A percentile compares a stretch with the other conserved stretches of the same genome.
These are phyloP conservation scores for Phymatocera aterrima DNA, from an alignment of 2,888 invertebrate species.

Conservation along the genomic window DNA sequence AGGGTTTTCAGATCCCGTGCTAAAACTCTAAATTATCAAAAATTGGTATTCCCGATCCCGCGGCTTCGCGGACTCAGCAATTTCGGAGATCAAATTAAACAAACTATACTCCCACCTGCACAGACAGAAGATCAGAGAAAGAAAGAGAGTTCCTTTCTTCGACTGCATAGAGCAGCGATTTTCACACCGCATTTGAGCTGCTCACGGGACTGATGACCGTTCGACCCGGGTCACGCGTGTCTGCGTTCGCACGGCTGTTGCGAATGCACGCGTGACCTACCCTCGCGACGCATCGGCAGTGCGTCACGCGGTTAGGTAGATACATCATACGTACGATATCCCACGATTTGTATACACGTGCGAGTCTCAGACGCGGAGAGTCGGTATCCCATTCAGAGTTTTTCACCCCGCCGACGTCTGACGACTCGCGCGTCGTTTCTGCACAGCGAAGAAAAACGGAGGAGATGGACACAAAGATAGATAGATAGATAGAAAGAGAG, in stretches of 20 bases:
- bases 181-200: neutral
- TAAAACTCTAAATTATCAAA: neutral
- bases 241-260: neutral
- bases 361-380: constrained; percentile 20
- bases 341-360: neutral
- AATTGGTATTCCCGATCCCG: neutral
- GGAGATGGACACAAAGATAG: no score
- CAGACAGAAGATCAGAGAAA: no score
- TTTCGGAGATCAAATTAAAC: no score
- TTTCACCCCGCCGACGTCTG: constrained; percentile 13
- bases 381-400: constrained; percentile 41
- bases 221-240: no score
- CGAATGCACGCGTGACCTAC: constrained; percentile 9
- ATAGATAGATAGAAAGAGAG: no score
- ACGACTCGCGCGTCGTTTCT: neutral
- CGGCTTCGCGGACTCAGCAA: no score
- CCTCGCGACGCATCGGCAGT: neutral
- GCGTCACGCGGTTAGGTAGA: no score
- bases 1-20: neutral
- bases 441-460: neutral
- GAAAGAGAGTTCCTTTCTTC: no score
- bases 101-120: no score
- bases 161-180: neutral
- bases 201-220: neutral
- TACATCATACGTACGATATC: neutral